A percentile compares a stretch with the other conserved stretches of the same genome.
These are phyloP conservation scores for Stigmatopora nigra DNA, from an alignment of 2,113 vertebrate genomes.

Conservation along the genomic window DNA sequence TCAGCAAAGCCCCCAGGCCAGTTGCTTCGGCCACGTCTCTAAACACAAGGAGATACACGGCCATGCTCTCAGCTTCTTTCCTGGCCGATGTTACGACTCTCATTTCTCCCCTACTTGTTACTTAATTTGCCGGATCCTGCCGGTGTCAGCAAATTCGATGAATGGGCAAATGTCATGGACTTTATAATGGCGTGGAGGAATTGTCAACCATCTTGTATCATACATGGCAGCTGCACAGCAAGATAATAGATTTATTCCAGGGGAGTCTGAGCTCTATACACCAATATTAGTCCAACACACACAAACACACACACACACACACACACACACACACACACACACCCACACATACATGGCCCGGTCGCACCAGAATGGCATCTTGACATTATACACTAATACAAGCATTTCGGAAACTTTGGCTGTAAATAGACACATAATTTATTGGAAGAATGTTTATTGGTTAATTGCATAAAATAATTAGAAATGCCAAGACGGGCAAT, in stretches of 20 bases:
- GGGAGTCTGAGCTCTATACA: constrained; percentile 69
- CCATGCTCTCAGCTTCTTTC: constrained; percentile 64
- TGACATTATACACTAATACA: constrained; percentile 49
- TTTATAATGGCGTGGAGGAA: constrained; percentile 64
- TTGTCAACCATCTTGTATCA: constrained; percentile 69
- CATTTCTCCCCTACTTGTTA: constrained; percentile 67
- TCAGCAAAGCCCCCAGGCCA: constrained; percentile 66
- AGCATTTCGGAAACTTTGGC: constrained; percentile 31
- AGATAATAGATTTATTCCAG: constrained; percentile 78
- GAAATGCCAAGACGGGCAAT: constrained; percentile 6
- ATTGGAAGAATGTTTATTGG: neutral
- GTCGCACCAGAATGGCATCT: constrained; percentile 47
- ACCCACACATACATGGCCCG: constrained; percentile 41
- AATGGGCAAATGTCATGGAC: constrained; percentile 72
- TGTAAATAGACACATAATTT: neutral
- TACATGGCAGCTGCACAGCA: constrained; percentile 69
- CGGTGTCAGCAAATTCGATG: constrained; percentile 73
- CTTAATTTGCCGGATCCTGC: constrained; percentile 76
- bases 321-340: constrained; percentile 40
- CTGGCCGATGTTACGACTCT: constrained; percentile 56
- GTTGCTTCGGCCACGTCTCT: constrained; percentile 81
- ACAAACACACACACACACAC: constrained; percentile 42
- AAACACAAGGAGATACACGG: constrained; percentile 74
- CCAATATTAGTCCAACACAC: constrained; percentile 66
- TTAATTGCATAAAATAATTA: neutral